These are phyloP conservation scores for Cyphomyrmex costatus DNA, from an alignment of 1,140 invertebrate species.

Conservation along the genomic window DNA sequence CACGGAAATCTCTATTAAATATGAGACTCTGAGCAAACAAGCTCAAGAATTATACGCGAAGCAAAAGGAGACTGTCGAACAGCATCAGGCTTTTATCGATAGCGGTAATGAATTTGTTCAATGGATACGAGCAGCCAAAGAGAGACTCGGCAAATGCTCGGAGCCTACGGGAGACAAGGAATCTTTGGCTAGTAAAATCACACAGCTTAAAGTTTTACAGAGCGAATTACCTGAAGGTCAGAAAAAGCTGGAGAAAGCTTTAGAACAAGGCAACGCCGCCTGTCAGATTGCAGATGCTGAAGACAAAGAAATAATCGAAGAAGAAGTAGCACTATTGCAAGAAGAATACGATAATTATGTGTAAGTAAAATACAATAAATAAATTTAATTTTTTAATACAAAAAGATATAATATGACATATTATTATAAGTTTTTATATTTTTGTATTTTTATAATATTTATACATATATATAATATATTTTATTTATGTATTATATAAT, in stretches of 20 bases:
- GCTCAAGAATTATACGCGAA: constrained; percentile 96
- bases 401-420: neutral
- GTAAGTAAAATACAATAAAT: constrained; percentile 87
- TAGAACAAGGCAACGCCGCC: constrained; percentile 94
- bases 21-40: constrained; percentile 95
- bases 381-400: neutral
- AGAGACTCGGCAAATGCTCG: constrained; percentile 96
- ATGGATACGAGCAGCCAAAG: constrained; percentile 96
- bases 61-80: constrained; percentile 95
- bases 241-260: constrained; percentile 92
- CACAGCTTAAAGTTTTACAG: constrained; percentile 93
- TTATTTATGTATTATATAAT: constrained; percentile 53
- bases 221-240: constrained; percentile 94
- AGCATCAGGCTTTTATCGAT: constrained; percentile 96
- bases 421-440: constrained; percentile 36
- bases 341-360: constrained; percentile 95
- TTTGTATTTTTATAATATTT: constrained; percentile 13
- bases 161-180: constrained; percentile 98
- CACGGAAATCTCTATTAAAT: constrained; percentile 96
- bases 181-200: constrained; percentile 93
- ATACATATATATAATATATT: neutral
- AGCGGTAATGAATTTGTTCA: constrained; percentile 96
- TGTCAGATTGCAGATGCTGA: constrained; percentile 94
- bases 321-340: constrained; percentile 95
- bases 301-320: constrained; percentile 96